Evolutionary conservation across 2,888 invertebrate species (phyloP).

Genomic region (Horisme vitalbata): DNA sequence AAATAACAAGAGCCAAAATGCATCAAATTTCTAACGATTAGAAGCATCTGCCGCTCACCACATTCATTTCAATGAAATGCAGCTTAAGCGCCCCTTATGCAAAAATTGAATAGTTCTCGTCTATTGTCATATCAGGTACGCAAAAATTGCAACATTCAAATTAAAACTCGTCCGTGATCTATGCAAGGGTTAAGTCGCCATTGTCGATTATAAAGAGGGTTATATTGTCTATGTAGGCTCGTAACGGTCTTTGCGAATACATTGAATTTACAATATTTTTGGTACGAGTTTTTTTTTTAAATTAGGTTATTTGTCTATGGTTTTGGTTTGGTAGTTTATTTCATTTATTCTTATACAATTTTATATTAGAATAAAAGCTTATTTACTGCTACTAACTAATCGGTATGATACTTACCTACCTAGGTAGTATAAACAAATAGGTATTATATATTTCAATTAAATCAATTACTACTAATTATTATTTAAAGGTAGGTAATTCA

Average conservation of each 20-base stretch:
- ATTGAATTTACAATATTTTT: too few species aligned
- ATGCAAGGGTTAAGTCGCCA: conserved; percentile 64
- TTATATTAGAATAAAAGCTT: too few species aligned
- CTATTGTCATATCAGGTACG: conserved; percentile 77
- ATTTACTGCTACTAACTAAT: too few species aligned
- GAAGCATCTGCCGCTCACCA: conserved; percentile 44
- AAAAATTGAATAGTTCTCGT: conserved; percentile 72
- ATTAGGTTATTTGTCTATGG: too few species aligned
- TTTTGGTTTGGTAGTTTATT: too few species aligned
- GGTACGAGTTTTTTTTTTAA: too few species aligned
- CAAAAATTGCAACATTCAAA: conserved; percentile 80
- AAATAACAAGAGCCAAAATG: conserved; percentile 6
- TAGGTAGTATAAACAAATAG: too few species aligned
- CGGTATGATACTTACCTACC: too few species aligned
- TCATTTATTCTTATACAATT: too few species aligned
- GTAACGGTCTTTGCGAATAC: conserved; percentile 26
- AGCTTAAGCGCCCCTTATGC: conserved; percentile 71
- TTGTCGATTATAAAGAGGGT: conserved; percentile 42
- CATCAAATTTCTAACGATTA: conserved; percentile 30
- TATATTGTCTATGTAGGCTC: conserved; percentile 25
- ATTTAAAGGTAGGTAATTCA: too few species aligned
- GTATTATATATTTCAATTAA: too few species aligned
- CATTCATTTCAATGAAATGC: conserved; percentile 31
- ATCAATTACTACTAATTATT: too few species aligned
- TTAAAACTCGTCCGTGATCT: conserved; percentile 67